These are phyloP conservation scores for Podarcis raffonei DNA, from an alignment of 2,113 vertebrate genomes.

Conservation along the genomic window DNA sequence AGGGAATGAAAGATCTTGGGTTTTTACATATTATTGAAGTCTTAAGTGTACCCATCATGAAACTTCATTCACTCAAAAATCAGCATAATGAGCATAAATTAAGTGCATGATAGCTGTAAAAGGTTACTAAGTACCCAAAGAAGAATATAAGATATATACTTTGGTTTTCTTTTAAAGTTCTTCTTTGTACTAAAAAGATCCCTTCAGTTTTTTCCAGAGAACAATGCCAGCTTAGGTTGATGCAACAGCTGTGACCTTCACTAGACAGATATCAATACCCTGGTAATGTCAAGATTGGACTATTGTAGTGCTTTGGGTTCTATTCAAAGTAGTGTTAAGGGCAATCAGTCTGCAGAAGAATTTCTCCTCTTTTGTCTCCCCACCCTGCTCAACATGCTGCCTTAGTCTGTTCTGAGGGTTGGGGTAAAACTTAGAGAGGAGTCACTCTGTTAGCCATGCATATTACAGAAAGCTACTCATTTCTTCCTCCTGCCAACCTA, in stretches of 20 bases:
- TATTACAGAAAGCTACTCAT: background rate
- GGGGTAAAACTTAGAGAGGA: background rate
- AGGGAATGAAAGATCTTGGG: background rate
- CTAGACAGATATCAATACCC: too few relatives aligned
- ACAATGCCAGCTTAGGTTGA: too few relatives aligned
- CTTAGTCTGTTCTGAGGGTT: background rate
- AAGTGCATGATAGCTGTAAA: background rate
- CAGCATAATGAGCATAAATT: background rate
- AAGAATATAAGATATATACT: background rate
- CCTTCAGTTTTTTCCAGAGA: background rate
- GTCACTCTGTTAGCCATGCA: background rate
- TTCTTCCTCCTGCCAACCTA: background rate
- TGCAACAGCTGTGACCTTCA: too few relatives aligned
- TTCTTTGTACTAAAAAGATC: background rate
- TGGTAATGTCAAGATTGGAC: too few relatives aligned
- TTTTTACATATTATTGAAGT: background rate
- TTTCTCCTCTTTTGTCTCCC: too few relatives aligned
- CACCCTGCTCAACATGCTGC: too few relatives aligned
- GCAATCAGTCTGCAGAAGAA: too few relatives aligned
- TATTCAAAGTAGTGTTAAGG: too few relatives aligned
- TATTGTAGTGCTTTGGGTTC: too few relatives aligned
- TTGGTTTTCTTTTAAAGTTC: background rate
- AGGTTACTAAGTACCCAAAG: background rate
- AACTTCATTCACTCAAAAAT: background rate
- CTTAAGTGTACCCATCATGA: background rate